Base-by-base conservation (phyloP, 2,888 invertebrate genomes). In the Rhamphomyia laevipes region DNA sequence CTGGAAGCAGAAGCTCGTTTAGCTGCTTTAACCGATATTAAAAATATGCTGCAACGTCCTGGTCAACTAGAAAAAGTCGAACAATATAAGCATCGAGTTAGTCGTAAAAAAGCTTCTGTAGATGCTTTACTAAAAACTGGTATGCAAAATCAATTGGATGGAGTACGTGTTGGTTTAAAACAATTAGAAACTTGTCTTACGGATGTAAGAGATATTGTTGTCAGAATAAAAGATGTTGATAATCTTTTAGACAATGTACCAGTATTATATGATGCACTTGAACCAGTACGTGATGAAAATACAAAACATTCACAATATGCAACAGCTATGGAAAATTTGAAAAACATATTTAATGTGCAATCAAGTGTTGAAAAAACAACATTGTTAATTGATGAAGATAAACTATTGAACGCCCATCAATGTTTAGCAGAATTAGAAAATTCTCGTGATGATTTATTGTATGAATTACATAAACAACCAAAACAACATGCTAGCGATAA, bases 71-170 rank as follows among this genome's bases (percentile, higher is more conserved):
- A 97, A 66, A 96, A 91, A 73, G 82, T 83, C 56, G 70, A 71
- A 13, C 68, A 68, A 51, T 71, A 67, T 51, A 64, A 65, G 9
- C 64, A 67, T 56, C 62, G 69, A 27, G 65, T 69, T 12, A 63
- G 67, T 42, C 61, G 69, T 4, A 70, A 70, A 51, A 70, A 68
- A 41, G 68, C 67, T 1, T 68, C 68, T 0, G 64, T 65, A n/a
- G 68, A 70, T 55, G 67, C 68, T 18, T 55, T 68, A 17, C 59
- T 99, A 18, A 96, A 97, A 72, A 94, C 96, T n/a, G 95, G 95
- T 1, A 92, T 99, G 75, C 96, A 99, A 68, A 92, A 94, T 54
- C 96, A 99, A 71, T 73, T 99, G 48, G 97, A 99, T 71, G 96
- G 95, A 1, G 96, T 99, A 1, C 81, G 89, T 58, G 87, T 90